Evolutionary conservation across 2,797 vertebrate species (phyloP).

Genomic region (Poeciliopsis turneri): DNA sequence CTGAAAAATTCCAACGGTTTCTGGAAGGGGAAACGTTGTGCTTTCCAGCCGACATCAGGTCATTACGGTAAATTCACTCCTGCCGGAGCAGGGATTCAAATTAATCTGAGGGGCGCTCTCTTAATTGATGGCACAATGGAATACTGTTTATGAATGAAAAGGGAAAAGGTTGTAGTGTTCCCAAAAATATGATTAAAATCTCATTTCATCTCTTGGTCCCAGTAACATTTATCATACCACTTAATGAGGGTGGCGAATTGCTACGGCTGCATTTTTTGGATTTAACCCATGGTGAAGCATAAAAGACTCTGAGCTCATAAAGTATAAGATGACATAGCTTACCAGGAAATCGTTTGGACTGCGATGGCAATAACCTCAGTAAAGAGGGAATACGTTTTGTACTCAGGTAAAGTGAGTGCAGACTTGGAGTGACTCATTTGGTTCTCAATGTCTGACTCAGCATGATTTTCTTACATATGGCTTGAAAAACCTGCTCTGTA

Average conservation of each 20-base stretch:
- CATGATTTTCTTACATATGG: background rate
- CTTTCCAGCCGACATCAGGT: too few relatives aligned
- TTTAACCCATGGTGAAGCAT: background rate
- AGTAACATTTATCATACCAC: background rate
- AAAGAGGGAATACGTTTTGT: slow-evolving; percentile 8
- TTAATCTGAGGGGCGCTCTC: too few relatives aligned
- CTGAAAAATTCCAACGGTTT: too few relatives aligned
- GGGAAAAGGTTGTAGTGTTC: background rate
- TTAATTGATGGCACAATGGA: too few relatives aligned
- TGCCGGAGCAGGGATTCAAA: too few relatives aligned
- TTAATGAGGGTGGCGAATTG: background rate
- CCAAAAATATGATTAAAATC: background rate
- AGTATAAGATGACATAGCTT: background rate
- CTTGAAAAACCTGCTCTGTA: background rate
- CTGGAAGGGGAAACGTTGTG: too few relatives aligned
- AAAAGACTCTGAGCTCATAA: background rate
- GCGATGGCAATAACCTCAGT: background rate
- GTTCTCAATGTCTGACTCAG: background rate
- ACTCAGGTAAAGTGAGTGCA: background rate
- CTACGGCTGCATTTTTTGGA: background rate
- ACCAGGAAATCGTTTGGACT: background rate
- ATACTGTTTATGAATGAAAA: background rate
- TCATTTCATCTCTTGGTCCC: background rate
- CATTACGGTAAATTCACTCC: too few relatives aligned
- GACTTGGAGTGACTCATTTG: slow-evolving; percentile 5